These are phyloP conservation scores for Aegotheles bennettii DNA, from an alignment of 2,113 vertebrate genomes.

Conservation along the genomic window DNA sequence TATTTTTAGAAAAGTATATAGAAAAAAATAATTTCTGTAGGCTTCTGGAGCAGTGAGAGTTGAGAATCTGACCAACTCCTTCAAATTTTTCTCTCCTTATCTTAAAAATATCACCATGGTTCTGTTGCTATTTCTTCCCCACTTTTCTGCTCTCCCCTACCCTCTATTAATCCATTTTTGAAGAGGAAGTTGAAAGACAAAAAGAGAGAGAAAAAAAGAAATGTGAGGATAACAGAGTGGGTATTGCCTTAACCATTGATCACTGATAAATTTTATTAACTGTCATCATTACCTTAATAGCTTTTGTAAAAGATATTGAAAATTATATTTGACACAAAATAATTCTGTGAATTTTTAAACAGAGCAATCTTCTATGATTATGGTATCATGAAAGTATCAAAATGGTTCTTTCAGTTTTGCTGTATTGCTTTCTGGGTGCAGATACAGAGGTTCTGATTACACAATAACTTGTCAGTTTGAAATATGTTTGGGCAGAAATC, in stretches of 20 bases:
- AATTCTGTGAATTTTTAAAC: not conserved
- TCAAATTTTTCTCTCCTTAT: not conserved
- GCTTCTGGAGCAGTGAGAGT: not conserved
- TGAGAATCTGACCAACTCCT: not conserved
- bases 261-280: not conserved
- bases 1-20: not conserved
- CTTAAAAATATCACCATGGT: not conserved
- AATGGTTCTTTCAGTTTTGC: constrained; percentile 13
- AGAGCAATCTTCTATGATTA: not conserved
- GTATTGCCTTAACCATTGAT: not conserved
- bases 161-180: not conserved
- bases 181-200: not conserved
- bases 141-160: not conserved
- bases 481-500: not conserved
- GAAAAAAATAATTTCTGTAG: not conserved
- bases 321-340: not conserved
- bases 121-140: not conserved
- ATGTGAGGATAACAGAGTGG: not conserved
- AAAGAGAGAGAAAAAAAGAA: not conserved
- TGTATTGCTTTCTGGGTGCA: not conserved
- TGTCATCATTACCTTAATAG: not conserved
- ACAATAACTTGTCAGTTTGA: not conserved
- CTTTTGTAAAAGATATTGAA: not conserved
- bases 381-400: not conserved
- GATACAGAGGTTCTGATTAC: not conserved